Base-by-base conservation (phyloP, 2,888 invertebrate genomes). In the Nomada hirtipes region DNA sequence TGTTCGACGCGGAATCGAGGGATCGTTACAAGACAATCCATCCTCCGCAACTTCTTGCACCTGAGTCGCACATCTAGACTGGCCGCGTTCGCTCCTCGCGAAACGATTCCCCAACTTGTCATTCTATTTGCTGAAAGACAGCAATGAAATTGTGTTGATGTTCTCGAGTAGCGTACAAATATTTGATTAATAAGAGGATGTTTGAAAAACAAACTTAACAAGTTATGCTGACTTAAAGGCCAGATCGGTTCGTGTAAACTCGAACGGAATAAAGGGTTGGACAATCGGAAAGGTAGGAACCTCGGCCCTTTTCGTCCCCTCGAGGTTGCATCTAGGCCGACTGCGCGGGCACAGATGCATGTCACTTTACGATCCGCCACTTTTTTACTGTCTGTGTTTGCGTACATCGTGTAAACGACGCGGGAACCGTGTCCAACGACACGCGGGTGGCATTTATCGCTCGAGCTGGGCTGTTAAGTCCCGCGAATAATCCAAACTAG, bases 351-450 rank as follows among this genome's bases (percentile, higher is more conserved):
- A 20, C 77, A 74, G 77, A 82, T 81, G 86, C 81, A 64, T 85
- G 78, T 55, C 82, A 61, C 79, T 89, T 88, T 87, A 87, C 82
- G 86, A 89, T 80, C 79, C 57, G 36, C 65, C n/a, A 47, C 74
- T 86, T 89, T 89, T 90, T 90, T 89, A 86, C 85, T 83, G 88
- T 90, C 89, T 90, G 88, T 90, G 89, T 90, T 90, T 90, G 89
- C 89, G 81, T 85, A 84, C 73, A 73, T 71, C 74, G 77, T 83
- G 85, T 87, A 88, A 88, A 89, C 87, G 78, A 72, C 82, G 50
- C 83, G 83, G 82, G 84, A 67, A 76, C 79, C 60, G 57, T 82
- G 81, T 82, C 74, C 80, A 75, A 70, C 83, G 81, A 77, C 85
- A 69, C 84, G 82, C 84, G 86, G 89, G 89, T 89, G 88, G 89